phyloP scores from a whole-genome alignment of 2,113 vertebrate species.

The Aphyosemion australe region DNA sequence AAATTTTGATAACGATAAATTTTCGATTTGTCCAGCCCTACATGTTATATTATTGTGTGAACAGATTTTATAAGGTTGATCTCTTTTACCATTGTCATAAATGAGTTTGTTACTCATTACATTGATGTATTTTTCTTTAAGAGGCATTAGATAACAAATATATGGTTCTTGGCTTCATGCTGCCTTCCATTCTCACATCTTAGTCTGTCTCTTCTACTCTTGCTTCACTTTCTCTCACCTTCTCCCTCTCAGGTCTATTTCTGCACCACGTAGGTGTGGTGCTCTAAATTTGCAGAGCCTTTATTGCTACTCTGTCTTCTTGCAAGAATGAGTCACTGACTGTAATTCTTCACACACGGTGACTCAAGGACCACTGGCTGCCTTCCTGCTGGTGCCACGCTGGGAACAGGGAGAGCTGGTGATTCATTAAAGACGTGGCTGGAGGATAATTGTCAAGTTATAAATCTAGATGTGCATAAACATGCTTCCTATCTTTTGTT shows the following conservation, averaged over 20 bases:
- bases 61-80: not conserved
- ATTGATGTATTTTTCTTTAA: too few species aligned
- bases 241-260: constrained; percentile 53
- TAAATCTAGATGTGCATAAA: not conserved
- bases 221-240: constrained; percentile 9
- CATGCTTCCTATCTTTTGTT: not conserved
- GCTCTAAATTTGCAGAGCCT: constrained; percentile 51
- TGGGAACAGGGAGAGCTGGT: not conserved
- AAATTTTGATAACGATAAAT: too few species aligned
- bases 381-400: not conserved
- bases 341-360: constrained; percentile 32
- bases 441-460: not conserved
- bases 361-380: constrained; percentile 24
- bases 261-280: constrained; percentile 53
- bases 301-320: constrained; percentile 45
- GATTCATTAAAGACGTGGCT: constrained; percentile 5
- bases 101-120: not conserved
- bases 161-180: not conserved
- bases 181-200: not conserved
- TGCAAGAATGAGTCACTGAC: constrained; percentile 62
- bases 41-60: not conserved
- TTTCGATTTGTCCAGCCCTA: too few species aligned
- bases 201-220: constrained; percentile 6
- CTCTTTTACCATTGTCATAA: not conserved
- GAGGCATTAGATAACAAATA: too few species aligned